phyloP scores from a whole-genome alignment of 2,797 vertebrate species.

The Momotus momota region DNA sequence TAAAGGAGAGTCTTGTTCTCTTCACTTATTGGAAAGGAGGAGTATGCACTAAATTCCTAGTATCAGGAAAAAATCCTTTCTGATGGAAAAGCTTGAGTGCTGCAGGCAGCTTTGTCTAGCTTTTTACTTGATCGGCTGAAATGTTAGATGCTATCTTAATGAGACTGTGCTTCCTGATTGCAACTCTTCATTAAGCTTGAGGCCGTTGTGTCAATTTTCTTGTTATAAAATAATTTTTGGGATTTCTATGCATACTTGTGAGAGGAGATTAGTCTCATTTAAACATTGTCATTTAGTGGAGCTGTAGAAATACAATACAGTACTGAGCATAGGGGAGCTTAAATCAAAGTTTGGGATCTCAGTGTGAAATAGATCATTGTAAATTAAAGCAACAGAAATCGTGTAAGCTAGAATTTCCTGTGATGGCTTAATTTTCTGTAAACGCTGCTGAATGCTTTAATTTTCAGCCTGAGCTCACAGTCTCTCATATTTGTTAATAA shows the following conservation, averaged over 20 bases:
- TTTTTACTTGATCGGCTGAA: not conserved
- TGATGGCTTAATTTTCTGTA: not conserved
- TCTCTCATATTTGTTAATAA: not conserved
- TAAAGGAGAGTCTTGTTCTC: not conserved
- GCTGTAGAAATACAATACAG: not conserved
- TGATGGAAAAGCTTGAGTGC: not conserved
- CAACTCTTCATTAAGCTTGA: not conserved
- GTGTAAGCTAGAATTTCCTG: not conserved
- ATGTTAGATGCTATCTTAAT: not conserved
- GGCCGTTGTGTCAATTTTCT: not conserved
- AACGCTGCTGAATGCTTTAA: not conserved
- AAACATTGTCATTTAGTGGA: not conserved
- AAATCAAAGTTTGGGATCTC: not conserved
- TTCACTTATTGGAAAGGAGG: not conserved
- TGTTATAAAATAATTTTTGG: not conserved
- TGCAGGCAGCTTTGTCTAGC: not conserved
- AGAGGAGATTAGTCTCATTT: not conserved
- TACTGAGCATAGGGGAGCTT: not conserved
- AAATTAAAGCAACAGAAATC: not conserved
- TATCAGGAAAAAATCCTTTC: not conserved
- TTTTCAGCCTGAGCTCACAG: not conserved
- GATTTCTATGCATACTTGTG: not conserved
- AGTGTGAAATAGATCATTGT: not conserved
- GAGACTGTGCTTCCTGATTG: not conserved
- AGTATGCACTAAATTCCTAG: not conserved